phyloP scores from a whole-genome alignment of 2,888 invertebrate genomes.

The Drosophila birchii region DNA sequence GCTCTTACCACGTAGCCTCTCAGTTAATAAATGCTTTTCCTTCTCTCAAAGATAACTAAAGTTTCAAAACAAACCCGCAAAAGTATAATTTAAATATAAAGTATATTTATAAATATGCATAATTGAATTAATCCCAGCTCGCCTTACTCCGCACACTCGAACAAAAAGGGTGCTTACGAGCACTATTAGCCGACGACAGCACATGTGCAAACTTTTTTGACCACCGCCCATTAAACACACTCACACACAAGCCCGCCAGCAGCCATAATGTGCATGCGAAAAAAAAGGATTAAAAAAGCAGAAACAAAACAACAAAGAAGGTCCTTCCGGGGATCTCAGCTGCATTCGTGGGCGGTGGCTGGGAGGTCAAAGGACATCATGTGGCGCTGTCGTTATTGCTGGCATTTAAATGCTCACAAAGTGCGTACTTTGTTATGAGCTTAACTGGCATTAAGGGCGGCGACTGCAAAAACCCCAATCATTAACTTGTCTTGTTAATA shows the following conservation, averaged over 20 bases:
- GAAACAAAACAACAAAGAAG: conserved; percentile 15
- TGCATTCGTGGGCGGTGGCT: conserved; percentile 29
- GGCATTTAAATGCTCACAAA: conserved; percentile 72
- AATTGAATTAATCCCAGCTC: conserved; percentile 27
- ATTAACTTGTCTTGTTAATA: conserved; percentile 44
- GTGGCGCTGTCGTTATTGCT: conserved; percentile 55
- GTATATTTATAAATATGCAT: background rate
- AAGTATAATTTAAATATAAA: background rate
- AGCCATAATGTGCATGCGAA: conserved; percentile 3
- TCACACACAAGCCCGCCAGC: background rate
- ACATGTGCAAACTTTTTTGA: conserved; percentile 31
- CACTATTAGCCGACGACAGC: conserved; percentile 32
- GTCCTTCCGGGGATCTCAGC: conserved; percentile 16
- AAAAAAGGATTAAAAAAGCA: conserved; percentile 21
- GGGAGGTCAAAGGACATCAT: conserved; percentile 28
- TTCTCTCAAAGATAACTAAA: background rate
- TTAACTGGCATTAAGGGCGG: conserved; percentile 46
- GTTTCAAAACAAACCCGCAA: background rate
- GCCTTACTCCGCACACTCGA: background rate
- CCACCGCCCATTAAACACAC: conserved; percentile 33
- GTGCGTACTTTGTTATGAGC: conserved; percentile 60
- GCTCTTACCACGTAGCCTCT: too few species aligned
- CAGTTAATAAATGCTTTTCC: background rate
- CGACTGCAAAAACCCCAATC: conserved; percentile 18
- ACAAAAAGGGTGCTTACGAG: conserved; percentile 21